Percentiles rank a stretch among this genome's conserved stretches.
These are phyloP conservation scores for Drosophila erecta DNA, from an alignment of 1,140 invertebrate species.

Conservation along the genomic window DNA sequence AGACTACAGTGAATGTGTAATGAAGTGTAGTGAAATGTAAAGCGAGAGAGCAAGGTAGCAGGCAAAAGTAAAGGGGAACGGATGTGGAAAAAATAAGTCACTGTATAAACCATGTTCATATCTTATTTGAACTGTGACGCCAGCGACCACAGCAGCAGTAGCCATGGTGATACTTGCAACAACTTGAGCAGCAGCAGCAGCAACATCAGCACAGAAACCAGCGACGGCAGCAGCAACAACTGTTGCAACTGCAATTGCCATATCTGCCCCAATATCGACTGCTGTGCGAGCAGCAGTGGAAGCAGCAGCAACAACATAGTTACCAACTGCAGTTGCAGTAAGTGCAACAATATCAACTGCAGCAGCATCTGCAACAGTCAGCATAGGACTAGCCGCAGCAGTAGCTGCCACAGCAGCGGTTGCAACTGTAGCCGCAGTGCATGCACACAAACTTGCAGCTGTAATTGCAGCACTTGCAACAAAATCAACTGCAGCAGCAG, in stretches of 20 bases:
- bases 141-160: constrained; percentile 19
- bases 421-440: constrained; percentile 13
- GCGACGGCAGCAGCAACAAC: background rate
- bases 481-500: constrained; percentile 23
- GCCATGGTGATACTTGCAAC: background rate
- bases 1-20: constrained; percentile 45
- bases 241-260: constrained; percentile 5
- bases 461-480: constrained; percentile 24
- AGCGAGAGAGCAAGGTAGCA: background rate
- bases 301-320: constrained; percentile 4
- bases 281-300: background rate
- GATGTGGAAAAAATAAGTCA: constrained; percentile 22
- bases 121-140: constrained; percentile 77
- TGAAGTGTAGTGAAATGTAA: constrained; percentile 62
- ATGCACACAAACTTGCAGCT: constrained; percentile 1
- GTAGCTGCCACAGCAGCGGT: constrained; percentile 13
- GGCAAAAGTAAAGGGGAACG: background rate
- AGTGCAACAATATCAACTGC: constrained; percentile 11
- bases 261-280: constrained; percentile 10
- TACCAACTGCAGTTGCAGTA: background rate
- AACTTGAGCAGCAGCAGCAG: constrained; percentile 5
- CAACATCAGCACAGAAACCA: background rate
- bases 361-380: background rate
- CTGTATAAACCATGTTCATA: constrained; percentile 72
- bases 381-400: constrained; percentile 2